phyloP scores from a whole-genome alignment of 2,888 invertebrate species.

The Sphecodes monilicornis region DNA sequence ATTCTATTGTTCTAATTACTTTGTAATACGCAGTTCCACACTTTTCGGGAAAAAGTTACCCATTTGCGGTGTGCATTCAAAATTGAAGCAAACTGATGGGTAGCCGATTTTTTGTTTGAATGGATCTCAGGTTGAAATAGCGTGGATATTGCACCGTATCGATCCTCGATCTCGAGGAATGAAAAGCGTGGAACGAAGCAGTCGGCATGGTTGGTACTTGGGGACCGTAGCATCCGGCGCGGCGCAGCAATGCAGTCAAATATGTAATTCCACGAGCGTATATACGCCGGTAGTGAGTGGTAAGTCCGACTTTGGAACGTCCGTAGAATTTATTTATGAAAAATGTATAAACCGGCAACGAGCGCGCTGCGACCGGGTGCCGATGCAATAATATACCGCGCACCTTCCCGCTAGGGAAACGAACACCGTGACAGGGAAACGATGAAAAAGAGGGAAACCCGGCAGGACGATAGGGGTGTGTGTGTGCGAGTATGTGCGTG shows the following conservation, averaged over 20 bases:
- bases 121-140: not conserved
- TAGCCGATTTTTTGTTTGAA: not conserved
- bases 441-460: conserved; percentile 24
- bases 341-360: conserved; percentile 71
- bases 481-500: not conserved
- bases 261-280: conserved; percentile 50
- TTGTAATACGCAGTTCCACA: too few relatives aligned
- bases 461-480: conserved; percentile 4
- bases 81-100: not conserved
- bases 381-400: conserved; percentile 55
- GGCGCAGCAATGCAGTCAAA: conserved; percentile 29
- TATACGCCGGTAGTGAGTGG: conserved; percentile 22
- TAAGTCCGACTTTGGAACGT: conserved; percentile 41
- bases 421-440: conserved; percentile 39
- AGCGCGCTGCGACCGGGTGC: conserved; percentile 36
- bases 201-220: not conserved
- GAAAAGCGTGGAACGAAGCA: not conserved
- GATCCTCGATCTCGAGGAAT: conserved; percentile 12
- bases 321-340: conserved; percentile 77
- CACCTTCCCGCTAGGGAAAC: conserved; percentile 31
- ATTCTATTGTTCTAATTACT: too few relatives aligned
- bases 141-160: not conserved
- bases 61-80: not conserved
- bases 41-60: too few relatives aligned
- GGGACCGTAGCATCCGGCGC: conserved; percentile 12